phyloP scores from a whole-genome alignment of 2,113 vertebrate species.

The Ranitomeya variabilis region DNA sequence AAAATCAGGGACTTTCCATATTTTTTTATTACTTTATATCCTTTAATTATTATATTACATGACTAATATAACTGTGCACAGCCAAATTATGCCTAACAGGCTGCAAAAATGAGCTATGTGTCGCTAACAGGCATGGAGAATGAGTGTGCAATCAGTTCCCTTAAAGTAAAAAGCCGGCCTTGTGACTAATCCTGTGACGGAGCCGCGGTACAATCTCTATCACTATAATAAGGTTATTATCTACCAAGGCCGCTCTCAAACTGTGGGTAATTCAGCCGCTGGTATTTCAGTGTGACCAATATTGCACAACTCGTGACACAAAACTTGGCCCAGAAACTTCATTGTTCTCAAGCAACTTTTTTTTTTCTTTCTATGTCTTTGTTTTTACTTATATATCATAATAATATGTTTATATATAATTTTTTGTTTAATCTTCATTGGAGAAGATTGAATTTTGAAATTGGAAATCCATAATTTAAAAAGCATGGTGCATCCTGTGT shows the following conservation, averaged over 20 bases:
- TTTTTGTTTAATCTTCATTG: too few species aligned
- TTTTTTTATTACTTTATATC: background rate
- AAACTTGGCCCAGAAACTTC: background rate
- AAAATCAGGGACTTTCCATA: background rate
- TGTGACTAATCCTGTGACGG: conserved; percentile 8
- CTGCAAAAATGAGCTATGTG: background rate
- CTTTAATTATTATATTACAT: background rate
- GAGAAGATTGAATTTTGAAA: too few species aligned
- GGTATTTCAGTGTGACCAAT: conserved; percentile 14
- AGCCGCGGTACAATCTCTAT: background rate
- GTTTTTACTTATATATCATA: background rate
- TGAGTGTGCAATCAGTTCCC: background rate
- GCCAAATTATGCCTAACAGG: background rate
- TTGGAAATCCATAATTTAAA: too few species aligned
- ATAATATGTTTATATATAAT: too few species aligned
- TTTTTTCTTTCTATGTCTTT: background rate
- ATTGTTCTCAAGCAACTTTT: background rate
- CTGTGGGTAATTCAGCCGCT: background rate
- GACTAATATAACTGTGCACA: background rate
- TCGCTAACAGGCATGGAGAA: background rate
- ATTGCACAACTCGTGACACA: background rate
- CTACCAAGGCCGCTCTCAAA: conserved; percentile 1
- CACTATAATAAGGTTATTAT: conserved; percentile 15
- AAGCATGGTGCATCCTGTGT: too few species aligned
- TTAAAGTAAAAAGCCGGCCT: conserved; percentile 7